Percentiles rank a stretch among this genome's conserved stretches.
Evolutionary conservation across 2,797 vertebrate species (phyloP).

Genomic region (Poecilia picta): DNA sequence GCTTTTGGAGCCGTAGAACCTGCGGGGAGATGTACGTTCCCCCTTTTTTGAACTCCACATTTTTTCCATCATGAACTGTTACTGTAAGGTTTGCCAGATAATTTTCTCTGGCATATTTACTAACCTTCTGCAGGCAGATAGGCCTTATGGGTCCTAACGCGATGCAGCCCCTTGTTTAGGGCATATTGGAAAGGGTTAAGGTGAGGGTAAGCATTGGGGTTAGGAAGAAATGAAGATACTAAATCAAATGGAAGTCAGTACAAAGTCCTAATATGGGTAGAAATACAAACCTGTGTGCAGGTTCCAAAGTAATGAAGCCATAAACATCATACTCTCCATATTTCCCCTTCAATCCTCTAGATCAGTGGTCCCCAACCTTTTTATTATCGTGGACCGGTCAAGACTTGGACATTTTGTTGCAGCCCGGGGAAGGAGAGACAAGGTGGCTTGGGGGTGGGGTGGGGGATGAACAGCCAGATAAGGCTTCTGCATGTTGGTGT

Average conservation of each 20-base stretch:
- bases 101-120: not conserved
- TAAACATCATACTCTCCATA: no score
- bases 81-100: not conserved
- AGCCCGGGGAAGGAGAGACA: no score
- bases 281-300: no score
- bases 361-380: no score
- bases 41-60: not conserved
- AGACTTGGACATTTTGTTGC: no score
- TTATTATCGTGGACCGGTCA: no score
- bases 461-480: no score
- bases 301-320: no score
- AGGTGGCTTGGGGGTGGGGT: no score
- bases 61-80: not conserved
- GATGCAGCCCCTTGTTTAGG: not conserved
- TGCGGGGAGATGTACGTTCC: not conserved
- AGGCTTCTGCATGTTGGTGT: no score
- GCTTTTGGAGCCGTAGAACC: not conserved
- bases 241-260: not conserved
- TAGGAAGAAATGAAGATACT: not conserved
- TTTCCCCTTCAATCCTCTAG: no score
- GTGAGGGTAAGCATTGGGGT: not conserved
- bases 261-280: not conserved
- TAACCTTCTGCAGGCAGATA: not conserved
- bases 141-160: not conserved
- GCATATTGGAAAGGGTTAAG: not conserved